Evolutionary conservation across 2,113 vertebrate genomes (phyloP).

Genomic region (Sinocyclocheilus anshuiensis): DNA sequence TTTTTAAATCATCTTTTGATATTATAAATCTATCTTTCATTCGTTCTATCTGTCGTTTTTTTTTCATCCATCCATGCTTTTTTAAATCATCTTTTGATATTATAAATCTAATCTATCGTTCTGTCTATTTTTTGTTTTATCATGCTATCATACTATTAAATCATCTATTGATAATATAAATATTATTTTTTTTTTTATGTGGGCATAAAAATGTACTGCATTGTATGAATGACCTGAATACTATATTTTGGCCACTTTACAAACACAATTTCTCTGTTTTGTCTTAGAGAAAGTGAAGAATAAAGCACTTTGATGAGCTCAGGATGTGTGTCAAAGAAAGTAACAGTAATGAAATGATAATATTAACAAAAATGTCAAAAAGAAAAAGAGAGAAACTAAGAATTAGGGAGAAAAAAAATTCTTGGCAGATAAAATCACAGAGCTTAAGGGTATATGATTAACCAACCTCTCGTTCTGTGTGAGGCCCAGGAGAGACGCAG

Average conservation of each 20-base stretch:
- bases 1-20: no score
- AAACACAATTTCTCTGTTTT: neutral
- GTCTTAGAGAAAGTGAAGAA: neutral
- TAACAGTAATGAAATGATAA: constrained; percentile 10
- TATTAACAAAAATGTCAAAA: neutral
- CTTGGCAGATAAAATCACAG: constrained; percentile 49
- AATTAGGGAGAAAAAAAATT: neutral
- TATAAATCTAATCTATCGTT: no score
- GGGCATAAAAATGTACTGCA: no score
- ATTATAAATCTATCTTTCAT: no score
- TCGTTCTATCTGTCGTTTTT: no score
- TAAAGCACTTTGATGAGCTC: neutral
- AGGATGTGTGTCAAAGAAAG: neutral
- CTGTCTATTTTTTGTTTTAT: no score
- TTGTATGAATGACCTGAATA: no score
- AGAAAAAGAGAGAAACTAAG: constrained; percentile 14
- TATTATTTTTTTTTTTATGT: no score
- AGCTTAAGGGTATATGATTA: constrained; percentile 59
- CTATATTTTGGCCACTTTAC: neutral
- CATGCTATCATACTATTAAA: no score
- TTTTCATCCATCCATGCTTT: no score
- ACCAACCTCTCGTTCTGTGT: constrained; percentile 61
- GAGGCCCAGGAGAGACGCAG: constrained; percentile 64
- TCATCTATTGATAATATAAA: no score
- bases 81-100: no score